Evolutionary conservation across 1,140 invertebrate species (phyloP).

Genomic region (Papilio machaon): DNA sequence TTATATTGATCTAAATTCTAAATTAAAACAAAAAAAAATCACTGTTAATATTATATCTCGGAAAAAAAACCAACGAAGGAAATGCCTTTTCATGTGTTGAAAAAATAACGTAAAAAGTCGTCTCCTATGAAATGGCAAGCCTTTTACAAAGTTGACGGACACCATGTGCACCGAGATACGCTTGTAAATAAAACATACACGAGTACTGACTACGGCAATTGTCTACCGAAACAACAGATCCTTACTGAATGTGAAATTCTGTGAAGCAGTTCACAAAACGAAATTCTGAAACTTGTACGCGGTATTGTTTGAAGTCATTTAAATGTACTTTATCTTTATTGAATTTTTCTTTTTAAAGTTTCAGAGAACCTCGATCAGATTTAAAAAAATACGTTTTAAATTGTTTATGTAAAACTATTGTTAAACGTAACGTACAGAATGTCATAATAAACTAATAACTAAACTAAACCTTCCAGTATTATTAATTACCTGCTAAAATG

Average conservation of each 20-base stretch:
- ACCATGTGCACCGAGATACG: conserved; percentile 21
- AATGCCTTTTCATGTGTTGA: not conserved
- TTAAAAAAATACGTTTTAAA: no score
- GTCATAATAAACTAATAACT: no score
- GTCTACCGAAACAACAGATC: not conserved
- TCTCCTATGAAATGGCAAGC: conserved; percentile 4
- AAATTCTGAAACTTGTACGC: not conserved
- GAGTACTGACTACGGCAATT: not conserved
- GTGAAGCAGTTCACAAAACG: not conserved
- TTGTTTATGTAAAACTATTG: no score
- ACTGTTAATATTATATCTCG: not conserved
- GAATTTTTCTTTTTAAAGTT: no score
- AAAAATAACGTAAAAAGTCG: conserved; percentile 18
- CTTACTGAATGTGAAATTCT: conserved; percentile 15
- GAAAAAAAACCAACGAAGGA: not conserved
- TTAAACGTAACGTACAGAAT: no score
- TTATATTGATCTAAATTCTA: not conserved
- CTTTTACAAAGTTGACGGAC: not conserved
- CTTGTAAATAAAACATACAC: conserved; percentile 17
- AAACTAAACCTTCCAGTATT: no score
- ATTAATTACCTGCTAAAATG: not conserved
- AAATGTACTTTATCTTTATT: not conserved
- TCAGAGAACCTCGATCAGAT: no score
- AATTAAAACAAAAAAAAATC: not conserved
- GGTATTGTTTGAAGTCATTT: not conserved